Conservation (phyloP, 2,888 invertebrate genomes). For the Brachyopa scutellaris region DNA sequence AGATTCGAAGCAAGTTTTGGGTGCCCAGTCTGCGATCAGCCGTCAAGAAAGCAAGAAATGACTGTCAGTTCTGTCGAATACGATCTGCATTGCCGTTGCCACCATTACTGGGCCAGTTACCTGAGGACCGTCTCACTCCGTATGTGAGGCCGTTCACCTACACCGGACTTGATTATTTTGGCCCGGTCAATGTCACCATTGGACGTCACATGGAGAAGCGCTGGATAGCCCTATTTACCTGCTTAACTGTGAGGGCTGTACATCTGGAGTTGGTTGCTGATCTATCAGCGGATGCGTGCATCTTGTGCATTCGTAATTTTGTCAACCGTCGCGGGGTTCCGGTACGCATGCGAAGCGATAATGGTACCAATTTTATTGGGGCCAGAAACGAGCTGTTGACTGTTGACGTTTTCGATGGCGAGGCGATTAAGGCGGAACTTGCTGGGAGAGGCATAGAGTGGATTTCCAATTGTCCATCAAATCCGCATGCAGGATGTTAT, state of each 20-base stretch:
- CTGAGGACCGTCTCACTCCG: slow-evolving; percentile 32
- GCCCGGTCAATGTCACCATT: slow-evolving; percentile 33
- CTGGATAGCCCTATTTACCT: too few species aligned
- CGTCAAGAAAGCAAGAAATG: slow-evolving; percentile 7
- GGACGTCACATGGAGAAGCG: slow-evolving; percentile 31
- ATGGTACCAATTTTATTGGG: slow-evolving; percentile 59
- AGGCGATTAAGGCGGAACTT: background rate
- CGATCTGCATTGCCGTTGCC: slow-evolving; percentile 1
- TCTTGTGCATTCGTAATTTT: too few species aligned
- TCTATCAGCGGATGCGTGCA: slow-evolving; percentile 41
- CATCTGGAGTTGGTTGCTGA: slow-evolving; percentile 24
- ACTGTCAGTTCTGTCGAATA: slow-evolving; percentile 22
- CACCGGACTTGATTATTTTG: slow-evolving; percentile 61
- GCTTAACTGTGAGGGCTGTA: too few species aligned
- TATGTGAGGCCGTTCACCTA: slow-evolving; percentile 55
- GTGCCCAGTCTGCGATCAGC: slow-evolving; percentile 20
- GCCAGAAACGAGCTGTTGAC: slow-evolving; percentile 8
- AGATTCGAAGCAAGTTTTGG: slow-evolving; percentile 31
- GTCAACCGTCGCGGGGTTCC: too few species aligned
- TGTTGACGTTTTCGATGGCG: background rate
- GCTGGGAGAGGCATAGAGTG: background rate
- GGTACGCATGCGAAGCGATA: too few species aligned
- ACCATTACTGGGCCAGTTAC: slow-evolving; percentile 60
- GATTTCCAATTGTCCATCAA: too few species aligned
- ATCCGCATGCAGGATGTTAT: too few species aligned